These are phyloP conservation scores for Sericinus montela DNA, from an alignment of 2,888 invertebrate genomes.

Conservation along the genomic window DNA sequence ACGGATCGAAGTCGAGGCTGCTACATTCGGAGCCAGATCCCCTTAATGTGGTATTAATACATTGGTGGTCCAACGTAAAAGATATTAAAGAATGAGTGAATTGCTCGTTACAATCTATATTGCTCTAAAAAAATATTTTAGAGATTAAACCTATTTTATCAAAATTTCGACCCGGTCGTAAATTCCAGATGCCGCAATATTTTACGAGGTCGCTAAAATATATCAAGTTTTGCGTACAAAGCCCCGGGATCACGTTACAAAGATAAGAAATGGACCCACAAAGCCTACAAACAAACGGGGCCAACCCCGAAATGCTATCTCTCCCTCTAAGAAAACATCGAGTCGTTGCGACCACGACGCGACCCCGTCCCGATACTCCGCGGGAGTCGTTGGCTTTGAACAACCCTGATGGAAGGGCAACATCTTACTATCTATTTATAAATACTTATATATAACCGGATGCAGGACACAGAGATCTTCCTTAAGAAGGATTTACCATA, in stretches of 20 bases:
- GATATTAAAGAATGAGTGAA: too few species aligned
- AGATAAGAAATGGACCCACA: neutral
- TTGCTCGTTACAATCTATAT: too few species aligned
- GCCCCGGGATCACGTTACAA: neutral
- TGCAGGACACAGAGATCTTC: neutral
- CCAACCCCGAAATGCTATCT: neutral
- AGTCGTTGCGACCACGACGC: constrained; percentile 1
- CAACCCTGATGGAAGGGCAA: neutral
- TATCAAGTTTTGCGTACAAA: neutral
- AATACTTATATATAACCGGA: too few species aligned
- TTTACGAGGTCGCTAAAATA: neutral
- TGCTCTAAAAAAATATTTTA: too few species aligned
- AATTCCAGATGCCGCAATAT: too few species aligned
- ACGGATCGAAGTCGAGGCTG: too few species aligned
- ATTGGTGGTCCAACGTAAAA: too few species aligned
- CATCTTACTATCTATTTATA: neutral
- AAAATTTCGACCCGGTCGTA: too few species aligned
- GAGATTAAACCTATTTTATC: too few species aligned
- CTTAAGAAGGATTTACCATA: too few species aligned
- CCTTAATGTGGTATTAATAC: too few species aligned
- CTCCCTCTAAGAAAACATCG: constrained; percentile 21
- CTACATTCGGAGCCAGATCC: too few species aligned
- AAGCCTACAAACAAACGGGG: neutral
- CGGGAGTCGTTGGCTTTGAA: neutral
- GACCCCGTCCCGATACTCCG: neutral